Evolutionary conservation across 2,888 invertebrate species (phyloP).

Genomic region (Horisme vitalbata): DNA sequence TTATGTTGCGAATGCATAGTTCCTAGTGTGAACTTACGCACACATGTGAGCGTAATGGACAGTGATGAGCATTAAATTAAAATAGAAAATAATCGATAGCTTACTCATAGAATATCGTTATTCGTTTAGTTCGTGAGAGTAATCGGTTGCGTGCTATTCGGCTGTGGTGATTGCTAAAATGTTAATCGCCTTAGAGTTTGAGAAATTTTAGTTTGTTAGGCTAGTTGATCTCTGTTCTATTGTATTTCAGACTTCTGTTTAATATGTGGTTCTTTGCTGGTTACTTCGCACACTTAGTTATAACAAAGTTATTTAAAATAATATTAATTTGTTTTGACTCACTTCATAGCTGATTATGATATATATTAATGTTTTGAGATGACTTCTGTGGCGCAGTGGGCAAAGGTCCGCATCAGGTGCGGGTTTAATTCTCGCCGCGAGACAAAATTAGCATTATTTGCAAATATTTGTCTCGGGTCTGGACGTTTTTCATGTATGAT

Average conservation of each 20-base stretch:
- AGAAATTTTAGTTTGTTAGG: slow-evolving; percentile 52
- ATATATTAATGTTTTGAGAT: no score
- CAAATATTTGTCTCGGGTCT: no score
- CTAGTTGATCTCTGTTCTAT: not conserved
- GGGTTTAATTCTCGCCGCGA: no score
- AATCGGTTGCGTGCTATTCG: slow-evolving; percentile 59
- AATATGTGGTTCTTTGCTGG: no score
- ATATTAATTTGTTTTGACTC: no score
- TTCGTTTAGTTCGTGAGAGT: slow-evolving; percentile 62
- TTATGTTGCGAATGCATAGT: slow-evolving; percentile 80
- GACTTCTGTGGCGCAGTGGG: no score
- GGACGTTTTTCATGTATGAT: no score
- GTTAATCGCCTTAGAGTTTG: slow-evolving; percentile 64
- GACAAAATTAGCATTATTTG: no score
- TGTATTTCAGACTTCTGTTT: not conserved
- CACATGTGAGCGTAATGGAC: slow-evolving; percentile 53
- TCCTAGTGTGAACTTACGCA: slow-evolving; percentile 35
- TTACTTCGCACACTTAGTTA: no score
- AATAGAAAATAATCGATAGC: slow-evolving; percentile 62
- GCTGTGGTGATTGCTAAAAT: slow-evolving; percentile 74
- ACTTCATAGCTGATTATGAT: no score
- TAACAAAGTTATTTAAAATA: no score
- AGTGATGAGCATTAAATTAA: slow-evolving; percentile 70
- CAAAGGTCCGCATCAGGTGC: no score
- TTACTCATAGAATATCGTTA: slow-evolving; percentile 64